Evolutionary conservation across 2,113 vertebrate genomes (phyloP), one percentile per base, ranked within the genome.

Genomic region (Paramormyrops kingsleyae): DNA sequence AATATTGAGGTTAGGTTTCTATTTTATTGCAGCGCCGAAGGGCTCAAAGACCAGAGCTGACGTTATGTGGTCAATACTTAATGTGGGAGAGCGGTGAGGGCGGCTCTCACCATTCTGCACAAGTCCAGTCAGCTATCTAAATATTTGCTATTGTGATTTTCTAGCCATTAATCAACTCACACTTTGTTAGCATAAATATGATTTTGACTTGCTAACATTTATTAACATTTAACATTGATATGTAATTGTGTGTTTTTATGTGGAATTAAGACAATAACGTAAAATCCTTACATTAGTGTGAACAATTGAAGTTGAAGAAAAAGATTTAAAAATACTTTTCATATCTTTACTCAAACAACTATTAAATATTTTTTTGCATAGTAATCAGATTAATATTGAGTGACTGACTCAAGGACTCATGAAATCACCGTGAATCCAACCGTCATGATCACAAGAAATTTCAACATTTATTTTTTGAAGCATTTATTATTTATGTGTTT

Each of bases 1-100:
- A 95, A 96, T 96, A 96, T 96, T 95, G 95, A 96, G 96, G 96
- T 96, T 96, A 96, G 93, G 93, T 95, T 95, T 95, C 95, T 96
- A 95, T 96, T 96, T 96, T 96, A 96, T 93, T 93, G 93, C 92
- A 91, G 93, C 92, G 95, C 95, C 94, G 90, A 92, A 95, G 94
- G 91, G 94, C 94, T 94, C 92, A 12, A 9, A 35, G 77, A 46
- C 83, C 21, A 84, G 44, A n/a, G 44, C 35, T n/a, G 44, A 84
- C 3, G 39, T 44, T 47, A 47, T 10, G 42, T 84, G 83, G 83
- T 84, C 83, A 46, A 84, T 84, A 84, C 83, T 84, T 84, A 84
- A 47, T 46, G 83, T 10, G 4, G 17, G 35, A n/a, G 9, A 24
- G 44, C 7, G 0, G 39, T n/a, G 19, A n/a, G 80, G 9, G 1